Conservation (phyloP, 1,140 invertebrate genomes). For the Rhizoglyphus robini region DNA sequence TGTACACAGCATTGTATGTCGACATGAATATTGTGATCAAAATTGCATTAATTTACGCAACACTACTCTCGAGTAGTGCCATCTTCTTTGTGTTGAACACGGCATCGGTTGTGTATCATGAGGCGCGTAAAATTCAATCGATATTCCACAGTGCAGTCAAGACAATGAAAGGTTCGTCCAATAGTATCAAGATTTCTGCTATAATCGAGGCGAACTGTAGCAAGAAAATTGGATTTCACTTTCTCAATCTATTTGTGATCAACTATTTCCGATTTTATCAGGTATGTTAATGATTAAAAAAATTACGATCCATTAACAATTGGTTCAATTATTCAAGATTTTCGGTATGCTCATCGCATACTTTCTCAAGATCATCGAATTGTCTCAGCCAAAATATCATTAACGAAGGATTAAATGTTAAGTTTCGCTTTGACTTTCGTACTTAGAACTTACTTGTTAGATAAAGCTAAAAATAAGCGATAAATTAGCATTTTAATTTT, state of each 20-base stretch:
- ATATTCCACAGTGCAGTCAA: background rate
- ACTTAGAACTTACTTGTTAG: too few species aligned
- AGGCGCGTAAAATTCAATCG: background rate
- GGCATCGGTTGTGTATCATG: background rate
- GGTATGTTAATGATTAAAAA: background rate
- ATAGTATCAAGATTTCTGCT: background rate
- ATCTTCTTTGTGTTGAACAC: constrained; percentile 12
- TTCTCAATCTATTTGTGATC: background rate
- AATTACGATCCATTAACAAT: background rate
- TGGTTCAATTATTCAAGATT: background rate
- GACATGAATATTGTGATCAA: background rate
- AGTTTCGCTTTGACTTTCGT: too few species aligned
- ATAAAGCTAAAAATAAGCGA: too few species aligned
- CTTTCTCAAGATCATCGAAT: background rate
- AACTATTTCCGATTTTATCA: constrained; percentile 8
- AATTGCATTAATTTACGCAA: background rate
- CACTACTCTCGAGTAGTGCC: background rate
- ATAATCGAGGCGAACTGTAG: background rate
- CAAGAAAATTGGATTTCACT: background rate
- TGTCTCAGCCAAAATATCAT: too few species aligned
- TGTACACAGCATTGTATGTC: background rate
- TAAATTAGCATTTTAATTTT: too few species aligned
- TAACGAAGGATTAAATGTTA: too few species aligned
- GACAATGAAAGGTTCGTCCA: background rate
- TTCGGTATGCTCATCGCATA: background rate